Conservation (phyloP, 2,113 vertebrate species). For the Tyrannus savana region DNA sequence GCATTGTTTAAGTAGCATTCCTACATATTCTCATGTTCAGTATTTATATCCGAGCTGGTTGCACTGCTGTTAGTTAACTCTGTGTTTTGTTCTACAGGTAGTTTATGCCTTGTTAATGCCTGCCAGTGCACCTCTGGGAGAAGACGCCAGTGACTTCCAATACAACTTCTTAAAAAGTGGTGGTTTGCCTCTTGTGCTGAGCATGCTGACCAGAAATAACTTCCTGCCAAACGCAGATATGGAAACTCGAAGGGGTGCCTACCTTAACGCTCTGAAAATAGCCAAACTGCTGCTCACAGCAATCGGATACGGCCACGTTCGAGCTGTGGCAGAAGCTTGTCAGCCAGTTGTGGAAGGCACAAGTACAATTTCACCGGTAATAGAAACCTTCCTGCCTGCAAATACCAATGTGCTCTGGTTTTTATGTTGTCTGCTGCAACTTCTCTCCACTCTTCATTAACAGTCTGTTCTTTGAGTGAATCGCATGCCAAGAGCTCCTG, state of each 20-base stretch:
- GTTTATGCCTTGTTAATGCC: conserved; percentile 99
- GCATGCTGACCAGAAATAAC: conserved; percentile 99
- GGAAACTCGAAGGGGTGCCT: conserved; percentile 96
- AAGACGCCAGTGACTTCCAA: conserved; percentile 97
- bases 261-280: conserved; percentile 97
- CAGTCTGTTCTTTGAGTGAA: background rate
- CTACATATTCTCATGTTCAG: background rate
- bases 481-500: rapidly evolving
- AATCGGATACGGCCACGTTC: conserved; percentile 96
- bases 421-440: background rate
- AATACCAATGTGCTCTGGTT: background rate
- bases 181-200: conserved; percentile 93
- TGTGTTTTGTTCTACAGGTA: conserved; percentile 77
- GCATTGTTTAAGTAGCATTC: background rate
- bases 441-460: background rate
- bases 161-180: conserved; percentile 98
- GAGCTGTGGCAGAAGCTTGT: conserved; percentile 96
- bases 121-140: conserved; percentile 94
- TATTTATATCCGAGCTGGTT: background rate
- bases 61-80: background rate
- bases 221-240: conserved; percentile 98
- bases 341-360: conserved; percentile 92
- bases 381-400: background rate
- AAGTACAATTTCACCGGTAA: conserved; percentile 92
- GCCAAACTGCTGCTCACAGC: conserved; percentile 96